Base-by-base conservation (phyloP, 2,888 invertebrate genomes). In the Drosophila mimica region DNA sequence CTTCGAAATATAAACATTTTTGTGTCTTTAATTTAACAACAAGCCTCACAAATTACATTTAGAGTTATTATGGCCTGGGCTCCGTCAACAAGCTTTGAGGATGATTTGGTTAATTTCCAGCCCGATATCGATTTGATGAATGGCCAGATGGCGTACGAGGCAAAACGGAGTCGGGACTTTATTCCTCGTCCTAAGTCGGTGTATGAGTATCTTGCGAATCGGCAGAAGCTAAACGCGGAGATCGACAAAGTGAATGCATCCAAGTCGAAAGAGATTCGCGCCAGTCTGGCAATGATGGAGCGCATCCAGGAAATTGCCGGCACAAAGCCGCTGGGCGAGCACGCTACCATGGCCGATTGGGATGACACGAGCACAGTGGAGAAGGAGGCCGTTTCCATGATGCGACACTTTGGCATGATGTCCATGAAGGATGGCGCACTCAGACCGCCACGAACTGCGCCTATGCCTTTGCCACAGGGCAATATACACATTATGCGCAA, bases 61-160 rank as follows among this genome's bases (percentile, higher is more conserved):
- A 62, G 40, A 20, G 30, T 49, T 25, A 58, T 53, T 46, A 91
- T 92, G 91, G 76, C 89, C 43, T 92, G 92, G 92, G 79, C 71
- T 9, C 92, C 92, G 7, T 74, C 70, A 6, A 84, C 73, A 0
- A 82, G 82, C 28, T 92, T 93, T 57, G 92, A 93, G 63, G 88
- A 92, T 20, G 93, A 93, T 65, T 83, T 92, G 57, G 82, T 92
- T 4, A 76, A 84, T 4, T 66, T 91, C n/a, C 91, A 92, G 60
- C 89, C 92, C 0, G 72, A 87, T n/a, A 83, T 82, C 43, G 87
- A 92, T 69, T 81, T 91, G 4, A 77, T 92, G 28, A 89, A 83
- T 36, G 90, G 83, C 9, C 92, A 92, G 54, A 43, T 83, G 33
- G 80, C 82, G n/a, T 85, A 81, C 66, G 87, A 86, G 6, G 68